Evolutionary conservation across 2,113 vertebrate species (phyloP).

Genomic region (Onychostruthus taczanowskii): DNA sequence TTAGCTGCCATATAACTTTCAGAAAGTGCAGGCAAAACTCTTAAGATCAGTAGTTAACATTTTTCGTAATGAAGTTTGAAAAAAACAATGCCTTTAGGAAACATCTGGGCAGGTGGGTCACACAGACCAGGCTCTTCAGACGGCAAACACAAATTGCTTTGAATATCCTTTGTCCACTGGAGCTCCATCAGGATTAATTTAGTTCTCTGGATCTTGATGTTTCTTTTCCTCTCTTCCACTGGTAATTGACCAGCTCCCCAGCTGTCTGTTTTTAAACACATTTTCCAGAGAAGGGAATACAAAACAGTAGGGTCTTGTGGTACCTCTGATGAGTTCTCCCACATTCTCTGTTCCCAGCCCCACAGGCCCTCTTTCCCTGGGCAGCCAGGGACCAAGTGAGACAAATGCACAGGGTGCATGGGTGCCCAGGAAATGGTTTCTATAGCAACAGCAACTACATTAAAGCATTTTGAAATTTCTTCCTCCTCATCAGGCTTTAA

Average conservation of each 20-base stretch:
- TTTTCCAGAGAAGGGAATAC: not conserved
- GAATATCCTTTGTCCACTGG: not conserved
- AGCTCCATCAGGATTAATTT: not conserved
- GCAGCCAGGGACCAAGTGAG: constrained; percentile 51
- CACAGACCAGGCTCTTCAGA: not conserved
- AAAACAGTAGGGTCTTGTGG: not conserved
- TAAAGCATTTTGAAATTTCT: constrained; percentile 40
- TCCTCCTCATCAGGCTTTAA: not conserved
- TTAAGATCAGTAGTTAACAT: not conserved
- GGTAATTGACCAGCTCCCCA: not conserved
- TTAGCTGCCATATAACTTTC: not conserved
- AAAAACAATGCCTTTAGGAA: not conserved
- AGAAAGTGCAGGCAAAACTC: not conserved
- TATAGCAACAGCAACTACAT: constrained; percentile 52
- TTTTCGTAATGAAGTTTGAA: not conserved
- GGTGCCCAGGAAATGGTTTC: constrained; percentile 41
- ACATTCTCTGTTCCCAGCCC: not conserved
- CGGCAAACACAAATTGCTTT: not conserved
- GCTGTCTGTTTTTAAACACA: not conserved
- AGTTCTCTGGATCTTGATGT: not conserved
- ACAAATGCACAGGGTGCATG: not conserved
- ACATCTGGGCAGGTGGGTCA: not conserved
- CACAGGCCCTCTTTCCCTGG: not conserved
- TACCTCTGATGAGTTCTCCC: not conserved
- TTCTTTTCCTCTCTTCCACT: not conserved